Evolutionary conservation across 2,113 vertebrate genomes (phyloP).

Genomic region (Rhinopomastus cyanomelas): DNA sequence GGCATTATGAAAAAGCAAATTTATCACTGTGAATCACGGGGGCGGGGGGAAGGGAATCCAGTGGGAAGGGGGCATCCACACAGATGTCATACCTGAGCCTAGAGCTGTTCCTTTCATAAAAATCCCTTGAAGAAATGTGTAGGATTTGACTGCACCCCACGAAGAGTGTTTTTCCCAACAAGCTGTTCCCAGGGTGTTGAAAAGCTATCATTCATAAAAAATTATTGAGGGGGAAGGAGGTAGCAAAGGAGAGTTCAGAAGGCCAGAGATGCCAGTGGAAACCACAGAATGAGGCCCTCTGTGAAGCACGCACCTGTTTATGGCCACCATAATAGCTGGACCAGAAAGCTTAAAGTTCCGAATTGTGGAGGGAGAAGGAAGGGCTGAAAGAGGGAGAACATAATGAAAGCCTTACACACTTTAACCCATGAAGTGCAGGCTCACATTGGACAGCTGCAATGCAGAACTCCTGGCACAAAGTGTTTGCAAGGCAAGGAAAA

Average conservation of each 20-base stretch:
- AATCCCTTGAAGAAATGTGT: constrained; percentile 47
- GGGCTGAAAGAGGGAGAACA: neutral
- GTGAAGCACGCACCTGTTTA: constrained; percentile 81
- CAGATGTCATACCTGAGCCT: constrained; percentile 65
- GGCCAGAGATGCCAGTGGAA: constrained; percentile 73
- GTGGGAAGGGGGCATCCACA: neutral
- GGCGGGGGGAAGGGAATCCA: neutral
- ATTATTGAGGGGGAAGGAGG: constrained; percentile 74
- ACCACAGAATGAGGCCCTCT: constrained; percentile 75
- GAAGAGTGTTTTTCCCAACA: constrained; percentile 61
- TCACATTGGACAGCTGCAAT: neutral
- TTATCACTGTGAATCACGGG: neutral
- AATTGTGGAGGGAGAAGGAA: neutral
- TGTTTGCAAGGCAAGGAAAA: neutral
- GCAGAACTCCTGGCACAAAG: neutral
- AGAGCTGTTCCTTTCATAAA: constrained; percentile 56
- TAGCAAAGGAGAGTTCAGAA: constrained; percentile 74
- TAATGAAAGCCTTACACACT: constrained; percentile 56
- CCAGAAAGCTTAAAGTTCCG: constrained; percentile 67
- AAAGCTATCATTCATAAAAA: constrained; percentile 85
- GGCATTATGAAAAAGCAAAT: constrained; percentile 38
- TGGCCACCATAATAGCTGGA: constrained; percentile 72
- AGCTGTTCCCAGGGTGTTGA: constrained; percentile 78
- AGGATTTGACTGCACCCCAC: constrained; percentile 63
- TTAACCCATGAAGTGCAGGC: constrained; percentile 48